Evolutionary conservation across 2,888 invertebrate genomes (phyloP), one percentile per base, ranked within the genome.

Genomic region (Tetragnatha montana): DNA sequence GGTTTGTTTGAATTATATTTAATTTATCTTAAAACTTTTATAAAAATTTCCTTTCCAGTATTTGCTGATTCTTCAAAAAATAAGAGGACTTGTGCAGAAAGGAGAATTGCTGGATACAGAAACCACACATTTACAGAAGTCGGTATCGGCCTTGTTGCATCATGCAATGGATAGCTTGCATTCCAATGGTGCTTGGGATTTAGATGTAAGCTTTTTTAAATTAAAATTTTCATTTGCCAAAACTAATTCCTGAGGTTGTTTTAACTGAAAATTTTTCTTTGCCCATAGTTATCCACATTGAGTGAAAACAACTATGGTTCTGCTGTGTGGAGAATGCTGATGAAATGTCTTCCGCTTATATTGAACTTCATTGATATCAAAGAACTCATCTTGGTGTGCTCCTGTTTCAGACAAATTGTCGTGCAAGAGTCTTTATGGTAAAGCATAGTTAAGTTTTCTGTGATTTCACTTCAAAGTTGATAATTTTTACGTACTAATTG

Each of bases 51-150:
- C 49, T 14, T 81, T 60, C 21, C 60, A 89, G 89, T 86, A 81
- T 71, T 76, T 81, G 12, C 19, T 85, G 10, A 12, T 89, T 21
- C 19, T 81, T 51, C 89, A 85, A 76, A 89, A 89, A 85, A 21
- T 81, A 14, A 85, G 47, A 71, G 71, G 51, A 17, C 51, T 76
- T n/a, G 10, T 89, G 3, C 71, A 70, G 19, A 81, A 85, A 51
- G 74, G 73, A 14, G 35, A 74, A n/a, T 22, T 71, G 17, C 68
- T 71, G 68, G 51, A 81, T 8, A 81, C 51, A 17, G 89, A 89
- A 71, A 21, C 10, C 4, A 10, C n/a, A 69, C 68, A 75, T 73
- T 68, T 88, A 19, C 49, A 80, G 22, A 70, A 73, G 10, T 49
- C 74, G 7, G 47, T 88, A 21, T 69, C 75, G 8, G 14, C 47